These are phyloP conservation scores for Calephelis virginiensis DNA, from an alignment of 1,140 invertebrate species.

Conservation along the genomic window DNA sequence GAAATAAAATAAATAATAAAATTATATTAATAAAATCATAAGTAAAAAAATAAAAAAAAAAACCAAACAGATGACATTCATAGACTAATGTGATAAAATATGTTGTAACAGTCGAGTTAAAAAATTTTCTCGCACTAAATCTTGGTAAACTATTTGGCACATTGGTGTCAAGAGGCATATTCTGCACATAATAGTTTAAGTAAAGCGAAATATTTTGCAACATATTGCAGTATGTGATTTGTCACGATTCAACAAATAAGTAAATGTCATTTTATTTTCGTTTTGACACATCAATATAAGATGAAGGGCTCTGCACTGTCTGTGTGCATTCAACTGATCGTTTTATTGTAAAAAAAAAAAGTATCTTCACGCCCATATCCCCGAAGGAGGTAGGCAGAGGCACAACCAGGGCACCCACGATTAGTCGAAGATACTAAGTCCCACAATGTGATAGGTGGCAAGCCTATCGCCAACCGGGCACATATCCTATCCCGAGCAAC, in stretches of 20 bases:
- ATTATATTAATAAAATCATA: too few species aligned
- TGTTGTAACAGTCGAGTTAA: background rate
- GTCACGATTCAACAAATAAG: conserved; percentile 33
- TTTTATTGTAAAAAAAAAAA: conserved; percentile 15
- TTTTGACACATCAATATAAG: conserved; percentile 32
- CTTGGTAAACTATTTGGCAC: conserved; percentile 25
- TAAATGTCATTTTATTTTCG: conserved; percentile 31
- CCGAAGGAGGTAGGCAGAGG: too few species aligned
- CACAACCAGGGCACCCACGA: too few species aligned
- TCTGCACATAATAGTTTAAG: conserved; percentile 21
- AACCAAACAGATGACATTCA: too few species aligned
- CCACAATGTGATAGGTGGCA: too few species aligned
- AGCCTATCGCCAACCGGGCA: too few species aligned
- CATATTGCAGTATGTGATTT: conserved; percentile 27
- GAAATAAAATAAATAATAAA: too few species aligned
- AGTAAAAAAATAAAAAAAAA: too few species aligned
- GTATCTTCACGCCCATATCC: too few species aligned
- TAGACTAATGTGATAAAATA: too few species aligned
- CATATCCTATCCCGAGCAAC: too few species aligned
- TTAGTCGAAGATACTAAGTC: too few species aligned
- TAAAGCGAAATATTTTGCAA: conserved; percentile 25
- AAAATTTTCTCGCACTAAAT: background rate
- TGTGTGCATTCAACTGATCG: conserved; percentile 13
- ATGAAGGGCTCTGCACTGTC: conserved; percentile 24
- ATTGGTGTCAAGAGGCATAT: conserved; percentile 33